Evolutionary conservation across 2,888 invertebrate species (phyloP).

Genomic region (Drosophila differens): DNA sequence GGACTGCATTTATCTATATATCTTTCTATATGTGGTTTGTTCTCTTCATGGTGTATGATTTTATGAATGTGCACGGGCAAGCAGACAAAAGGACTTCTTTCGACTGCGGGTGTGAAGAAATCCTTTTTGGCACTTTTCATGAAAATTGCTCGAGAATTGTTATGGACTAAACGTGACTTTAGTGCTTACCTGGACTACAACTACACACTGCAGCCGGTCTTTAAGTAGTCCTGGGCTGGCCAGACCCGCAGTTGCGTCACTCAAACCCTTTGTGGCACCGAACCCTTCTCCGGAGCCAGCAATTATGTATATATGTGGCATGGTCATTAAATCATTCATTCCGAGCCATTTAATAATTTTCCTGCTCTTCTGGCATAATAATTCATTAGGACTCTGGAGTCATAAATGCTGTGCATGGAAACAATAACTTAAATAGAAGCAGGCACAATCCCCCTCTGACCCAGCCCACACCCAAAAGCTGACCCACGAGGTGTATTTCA

Average conservation of each 20-base stretch:
- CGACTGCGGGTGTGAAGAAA: constrained; percentile 56
- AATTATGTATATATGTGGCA: constrained; percentile 58
- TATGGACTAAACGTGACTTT: constrained; percentile 70
- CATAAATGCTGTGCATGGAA: constrained; percentile 65
- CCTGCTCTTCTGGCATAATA: constrained; percentile 62
- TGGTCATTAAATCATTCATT: constrained; percentile 83
- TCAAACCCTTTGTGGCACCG: constrained; percentile 48
- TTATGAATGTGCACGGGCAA: constrained; percentile 58
- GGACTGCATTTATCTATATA: constrained; percentile 34
- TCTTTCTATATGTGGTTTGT: not conserved
- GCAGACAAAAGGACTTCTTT: constrained; percentile 11
- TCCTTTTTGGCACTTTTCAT: constrained; percentile 71
- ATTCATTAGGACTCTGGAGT: constrained; percentile 68
- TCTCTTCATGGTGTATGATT: constrained; percentile 63
- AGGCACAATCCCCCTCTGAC: constrained; percentile 5
- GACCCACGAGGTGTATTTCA: constrained; percentile 37
- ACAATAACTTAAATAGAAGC: constrained; percentile 71
- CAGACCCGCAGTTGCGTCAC: constrained; percentile 15
- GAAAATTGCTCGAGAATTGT: constrained; percentile 66
- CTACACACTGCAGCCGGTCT: not conserved
- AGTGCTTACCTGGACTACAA: constrained; percentile 22
- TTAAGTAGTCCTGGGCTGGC: not conserved
- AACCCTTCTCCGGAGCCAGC: constrained; percentile 66
- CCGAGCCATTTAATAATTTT: constrained; percentile 82
- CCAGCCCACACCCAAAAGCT: not conserved